A percentile compares a stretch with the other conserved stretches of the same genome.
phyloP scores from a whole-genome alignment of 2,113 vertebrate genomes.

The Grammomys surdaster region DNA sequence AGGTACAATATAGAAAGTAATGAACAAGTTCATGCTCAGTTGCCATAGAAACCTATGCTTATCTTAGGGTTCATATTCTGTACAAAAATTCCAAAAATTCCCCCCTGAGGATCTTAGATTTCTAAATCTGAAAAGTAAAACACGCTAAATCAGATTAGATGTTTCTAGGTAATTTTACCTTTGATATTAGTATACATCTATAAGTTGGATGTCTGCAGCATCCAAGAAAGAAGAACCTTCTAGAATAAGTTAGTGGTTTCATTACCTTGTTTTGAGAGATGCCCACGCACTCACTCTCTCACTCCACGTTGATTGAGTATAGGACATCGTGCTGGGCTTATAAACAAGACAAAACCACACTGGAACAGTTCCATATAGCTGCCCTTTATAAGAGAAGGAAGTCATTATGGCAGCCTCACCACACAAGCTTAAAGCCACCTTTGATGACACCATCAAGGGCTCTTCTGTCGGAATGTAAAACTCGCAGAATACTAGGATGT shows the following conservation, averaged over 20 bases:
- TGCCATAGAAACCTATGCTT: neutral
- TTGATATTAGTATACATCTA: slow-evolving; percentile 2
- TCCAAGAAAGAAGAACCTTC: neutral
- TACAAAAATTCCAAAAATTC: slow-evolving; percentile 40
- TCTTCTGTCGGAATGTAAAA: slow-evolving; percentile 70
- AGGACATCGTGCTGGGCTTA: neutral
- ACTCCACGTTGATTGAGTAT: neutral
- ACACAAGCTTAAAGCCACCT: slow-evolving; percentile 54
- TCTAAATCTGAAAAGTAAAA: slow-evolving; percentile 58
- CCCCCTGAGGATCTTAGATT: slow-evolving; percentile 3
- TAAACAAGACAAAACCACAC: neutral
- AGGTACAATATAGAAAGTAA: slow-evolving; percentile 40
- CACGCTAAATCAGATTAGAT: neutral
- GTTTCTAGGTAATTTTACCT: slow-evolving; percentile 40
- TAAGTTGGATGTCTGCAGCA: neutral
- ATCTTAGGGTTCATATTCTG: slow-evolving; percentile 25
- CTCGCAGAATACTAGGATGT: slow-evolving; percentile 55
- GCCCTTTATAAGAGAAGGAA: slow-evolving; percentile 32
- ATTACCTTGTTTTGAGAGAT: slow-evolving; percentile 3
- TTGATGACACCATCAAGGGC: slow-evolving; percentile 32
- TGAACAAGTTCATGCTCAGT: neutral
- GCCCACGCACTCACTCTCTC: neutral
- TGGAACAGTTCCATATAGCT: neutral
- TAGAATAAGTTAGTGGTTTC: slow-evolving; percentile 34
- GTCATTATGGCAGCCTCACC: slow-evolving; percentile 29